These are phyloP conservation scores for Hyperoplus immaculatus DNA, from an alignment of 2,797 vertebrate species.

Conservation along the genomic window DNA sequence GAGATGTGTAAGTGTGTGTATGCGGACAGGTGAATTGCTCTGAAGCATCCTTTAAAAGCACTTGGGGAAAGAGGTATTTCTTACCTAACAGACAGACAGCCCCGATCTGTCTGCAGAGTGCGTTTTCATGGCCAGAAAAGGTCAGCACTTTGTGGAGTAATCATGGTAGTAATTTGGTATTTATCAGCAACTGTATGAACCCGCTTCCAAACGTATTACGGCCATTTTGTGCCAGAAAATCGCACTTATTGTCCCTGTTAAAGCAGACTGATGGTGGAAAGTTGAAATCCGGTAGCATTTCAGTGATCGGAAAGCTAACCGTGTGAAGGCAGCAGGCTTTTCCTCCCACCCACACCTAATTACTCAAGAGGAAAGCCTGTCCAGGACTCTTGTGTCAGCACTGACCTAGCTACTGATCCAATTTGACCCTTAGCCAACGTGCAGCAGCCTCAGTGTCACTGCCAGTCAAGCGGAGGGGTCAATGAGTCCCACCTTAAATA, in stretches of 20 bases:
- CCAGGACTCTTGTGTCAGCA: constrained; percentile 56
- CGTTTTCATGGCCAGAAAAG: constrained; percentile 16
- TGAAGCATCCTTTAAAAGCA: not conserved
- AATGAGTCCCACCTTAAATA: constrained; percentile 63
- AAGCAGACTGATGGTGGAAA: constrained; percentile 26
- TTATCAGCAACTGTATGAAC: constrained; percentile 47
- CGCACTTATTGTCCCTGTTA: constrained; percentile 27
- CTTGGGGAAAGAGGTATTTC: constrained; percentile 21
- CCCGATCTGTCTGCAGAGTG: not conserved
- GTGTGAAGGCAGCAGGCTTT: constrained; percentile 21
- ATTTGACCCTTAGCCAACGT: constrained; percentile 64
- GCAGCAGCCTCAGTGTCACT: constrained; percentile 53
- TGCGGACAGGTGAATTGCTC: not conserved
- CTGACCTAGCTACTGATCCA: constrained; percentile 66
- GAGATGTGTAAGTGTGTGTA: not conserved
- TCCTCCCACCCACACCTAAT: constrained; percentile 58
- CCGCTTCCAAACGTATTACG: constrained; percentile 34
- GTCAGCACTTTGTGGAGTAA: constrained; percentile 44
- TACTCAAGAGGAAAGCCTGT: constrained; percentile 65
- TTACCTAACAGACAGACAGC: constrained; percentile 13
- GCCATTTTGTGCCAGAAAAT: constrained; percentile 30
- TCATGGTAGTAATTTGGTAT: constrained; percentile 41
- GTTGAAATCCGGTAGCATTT: constrained; percentile 32
- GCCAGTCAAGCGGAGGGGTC: constrained; percentile 71
- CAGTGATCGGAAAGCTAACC: constrained; percentile 27